Percentiles rank a stretch among this genome's conserved stretches.
phyloP scores from a whole-genome alignment of 1,140 invertebrate species.

The Drosophila quadrilineata region DNA sequence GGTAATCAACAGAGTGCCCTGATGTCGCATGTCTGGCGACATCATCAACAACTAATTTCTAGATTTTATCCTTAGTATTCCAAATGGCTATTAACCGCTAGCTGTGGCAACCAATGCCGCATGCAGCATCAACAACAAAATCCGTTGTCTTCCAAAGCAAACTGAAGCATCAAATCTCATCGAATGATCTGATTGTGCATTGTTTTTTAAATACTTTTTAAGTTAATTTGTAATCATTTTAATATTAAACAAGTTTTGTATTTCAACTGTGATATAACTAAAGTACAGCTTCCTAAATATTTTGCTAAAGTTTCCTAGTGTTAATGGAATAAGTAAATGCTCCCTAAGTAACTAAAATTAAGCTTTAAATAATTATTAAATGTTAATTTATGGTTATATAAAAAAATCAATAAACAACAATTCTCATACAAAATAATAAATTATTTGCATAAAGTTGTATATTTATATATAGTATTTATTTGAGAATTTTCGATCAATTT shows the following conservation, averaged over 20 bases:
- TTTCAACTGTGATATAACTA: constrained; percentile 68
- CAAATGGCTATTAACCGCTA: constrained; percentile 61
- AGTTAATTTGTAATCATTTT: constrained; percentile 22
- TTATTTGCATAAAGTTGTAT: neutral
- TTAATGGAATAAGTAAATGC: constrained; percentile 5
- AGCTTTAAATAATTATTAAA: constrained; percentile 75
- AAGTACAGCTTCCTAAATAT: constrained; percentile 56
- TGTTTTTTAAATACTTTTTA: constrained; percentile 61
- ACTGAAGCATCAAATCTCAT: constrained; percentile 28
- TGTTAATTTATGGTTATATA: constrained; percentile 60
- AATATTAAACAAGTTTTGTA: constrained; percentile 48
- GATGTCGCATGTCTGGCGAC: constrained; percentile 4
- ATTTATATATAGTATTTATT: too few relatives aligned
- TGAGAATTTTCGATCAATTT: too few relatives aligned
- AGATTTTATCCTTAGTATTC: constrained; percentile 62
- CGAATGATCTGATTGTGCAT: constrained; percentile 25
- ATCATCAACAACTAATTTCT: constrained; percentile 32
- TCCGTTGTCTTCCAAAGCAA: constrained; percentile 77
- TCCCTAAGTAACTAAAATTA: constrained; percentile 43
- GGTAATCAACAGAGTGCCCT: constrained; percentile 45
- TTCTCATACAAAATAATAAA: constrained; percentile 24
- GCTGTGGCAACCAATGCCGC: constrained; percentile 11
- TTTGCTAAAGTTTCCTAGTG: constrained; percentile 44
- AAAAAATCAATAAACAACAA: constrained; percentile 44
- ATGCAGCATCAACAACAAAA: constrained; percentile 46